phyloP scores from a whole-genome alignment of 1,140 invertebrate species.

The Musca vetustissima region DNA sequence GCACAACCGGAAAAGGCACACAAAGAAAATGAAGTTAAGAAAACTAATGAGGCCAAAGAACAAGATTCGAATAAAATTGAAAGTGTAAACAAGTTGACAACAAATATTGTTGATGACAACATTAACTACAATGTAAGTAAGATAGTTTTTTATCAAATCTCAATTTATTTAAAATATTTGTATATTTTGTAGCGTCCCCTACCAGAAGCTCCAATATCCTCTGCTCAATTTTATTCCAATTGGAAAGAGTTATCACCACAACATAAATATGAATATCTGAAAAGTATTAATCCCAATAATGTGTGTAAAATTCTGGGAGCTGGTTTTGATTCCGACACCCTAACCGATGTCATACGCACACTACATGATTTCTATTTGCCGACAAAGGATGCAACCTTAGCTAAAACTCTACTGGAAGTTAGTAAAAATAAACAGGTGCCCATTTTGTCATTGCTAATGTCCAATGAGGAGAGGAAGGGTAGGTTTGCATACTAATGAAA shows the following conservation, averaged over 20 bases:
- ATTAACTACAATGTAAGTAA: not conserved
- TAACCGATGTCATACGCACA: conserved; percentile 39
- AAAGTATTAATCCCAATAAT: conserved; percentile 38
- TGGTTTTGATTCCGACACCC: conserved; percentile 47
- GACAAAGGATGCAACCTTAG: conserved; percentile 41
- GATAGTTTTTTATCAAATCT: not conserved
- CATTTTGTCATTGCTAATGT: conserved; percentile 48
- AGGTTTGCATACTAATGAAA: not conserved
- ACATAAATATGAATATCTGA: conserved; percentile 47
- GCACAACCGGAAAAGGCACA: no score
- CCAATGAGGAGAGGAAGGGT: conserved; percentile 44
- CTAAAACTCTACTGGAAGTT: conserved; percentile 39
- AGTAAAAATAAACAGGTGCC: conserved; percentile 44
- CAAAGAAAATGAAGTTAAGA: not conserved
- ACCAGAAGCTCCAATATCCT: conserved; percentile 38
- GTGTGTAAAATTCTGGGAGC: conserved; percentile 49
- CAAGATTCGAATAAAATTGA: not conserved
- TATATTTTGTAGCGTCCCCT: conserved; percentile 33
- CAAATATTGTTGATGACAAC: not conserved
- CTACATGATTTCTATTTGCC: conserved; percentile 44
- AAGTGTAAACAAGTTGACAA: not conserved
- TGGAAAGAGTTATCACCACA: conserved; percentile 47
- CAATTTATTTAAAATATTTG: no score
- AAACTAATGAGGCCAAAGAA: not conserved
- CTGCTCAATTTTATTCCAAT: conserved; percentile 50